A percentile compares a stretch with the other conserved stretches of the same genome.
Evolutionary conservation across 2,888 invertebrate genomes (phyloP).

Genomic region (Catocala fraxini): DNA sequence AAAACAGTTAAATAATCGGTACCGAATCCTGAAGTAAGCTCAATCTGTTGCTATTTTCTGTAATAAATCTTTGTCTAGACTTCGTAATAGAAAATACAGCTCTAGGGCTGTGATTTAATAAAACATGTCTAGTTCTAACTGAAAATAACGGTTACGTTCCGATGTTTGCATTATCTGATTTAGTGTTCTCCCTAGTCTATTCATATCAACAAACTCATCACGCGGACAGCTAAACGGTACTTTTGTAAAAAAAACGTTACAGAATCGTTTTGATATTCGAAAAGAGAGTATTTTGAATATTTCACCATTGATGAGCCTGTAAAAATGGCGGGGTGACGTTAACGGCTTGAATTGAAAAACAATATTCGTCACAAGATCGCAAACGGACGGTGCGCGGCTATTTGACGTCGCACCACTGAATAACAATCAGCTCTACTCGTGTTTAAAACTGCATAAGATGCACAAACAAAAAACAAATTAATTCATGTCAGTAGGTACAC

Average conservation of each 20-base stretch:
- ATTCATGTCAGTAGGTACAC: slow-evolving; percentile 34
- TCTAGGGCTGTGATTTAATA: slow-evolving; percentile 1
- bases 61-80: slow-evolving; percentile 10
- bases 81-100: slow-evolving; percentile 1
- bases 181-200: neutral
- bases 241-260: slow-evolving; percentile 35
- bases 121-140: neutral
- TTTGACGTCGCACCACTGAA: slow-evolving; percentile 33
- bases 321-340: slow-evolving; percentile 37
- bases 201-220: slow-evolving; percentile 9
- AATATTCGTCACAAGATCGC: slow-evolving; percentile 37
- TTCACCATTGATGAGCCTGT: slow-evolving; percentile 34
- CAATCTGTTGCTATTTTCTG: slow-evolving; percentile 3
- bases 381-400: slow-evolving; percentile 26
- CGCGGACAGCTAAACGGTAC: slow-evolving; percentile 29
- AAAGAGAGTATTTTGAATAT: slow-evolving; percentile 39
- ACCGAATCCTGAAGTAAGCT: no score
- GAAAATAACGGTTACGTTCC: neutral
- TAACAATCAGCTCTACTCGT: slow-evolving; percentile 29
- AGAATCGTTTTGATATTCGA: slow-evolving; percentile 36
- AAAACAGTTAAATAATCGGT: no score
- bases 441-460: slow-evolving; percentile 35
- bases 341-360: slow-evolving; percentile 38
- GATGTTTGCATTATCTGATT: neutral
- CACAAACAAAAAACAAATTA: slow-evolving; percentile 24